Evolutionary conservation across 2,113 vertebrate species (phyloP), one percentile per base, ranked within the genome.

Genomic region (Perca schrenkii): DNA sequence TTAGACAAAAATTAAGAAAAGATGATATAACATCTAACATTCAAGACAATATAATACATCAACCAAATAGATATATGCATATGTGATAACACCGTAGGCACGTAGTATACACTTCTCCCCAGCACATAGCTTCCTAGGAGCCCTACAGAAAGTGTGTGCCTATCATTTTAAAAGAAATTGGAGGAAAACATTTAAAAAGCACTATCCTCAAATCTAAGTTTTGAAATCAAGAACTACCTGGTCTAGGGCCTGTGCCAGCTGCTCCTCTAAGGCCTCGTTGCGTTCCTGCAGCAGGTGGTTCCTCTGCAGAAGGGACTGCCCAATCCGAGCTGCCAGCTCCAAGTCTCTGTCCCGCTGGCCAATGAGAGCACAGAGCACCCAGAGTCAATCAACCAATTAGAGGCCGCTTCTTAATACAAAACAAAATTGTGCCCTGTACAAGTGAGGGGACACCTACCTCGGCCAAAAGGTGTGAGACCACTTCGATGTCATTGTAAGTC

Each of bases 281-380:
- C 98, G 96, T 81, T 99, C 97, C 6, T 96, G 96, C 76, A 99
- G 92, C 53, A 97, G 93, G 73, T 97, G 96, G 86, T 99, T 99
- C 71, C 97, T 94, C 86, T 98, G 98, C 60, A 99, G 93, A 22
- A 99, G 97, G 1, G 98, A 99, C 92, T 99, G 98, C 52, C 98
- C 98, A 84, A 99, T 99, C 50, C 98, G 97, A 54, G 98, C 98
- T 7, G 98, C 98, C 76, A 99, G 92, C 88, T 99, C 98, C 93
- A 99, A 93, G 92, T 99, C 98, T 64, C 97, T 96, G 93, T 99
- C 98, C 54, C 97, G 96, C 98, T 99, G 94, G 22, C 31, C 61
- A 84, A 85, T 25, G 0, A 86, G 3, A 80, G 28, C 13, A 58
- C n/a, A 58, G n/a, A 28, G 31, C 11, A 64, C 21, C 1, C 31